Conservation (phyloP, 2,888 invertebrate genomes). For the Drosophila cognata region DNA sequence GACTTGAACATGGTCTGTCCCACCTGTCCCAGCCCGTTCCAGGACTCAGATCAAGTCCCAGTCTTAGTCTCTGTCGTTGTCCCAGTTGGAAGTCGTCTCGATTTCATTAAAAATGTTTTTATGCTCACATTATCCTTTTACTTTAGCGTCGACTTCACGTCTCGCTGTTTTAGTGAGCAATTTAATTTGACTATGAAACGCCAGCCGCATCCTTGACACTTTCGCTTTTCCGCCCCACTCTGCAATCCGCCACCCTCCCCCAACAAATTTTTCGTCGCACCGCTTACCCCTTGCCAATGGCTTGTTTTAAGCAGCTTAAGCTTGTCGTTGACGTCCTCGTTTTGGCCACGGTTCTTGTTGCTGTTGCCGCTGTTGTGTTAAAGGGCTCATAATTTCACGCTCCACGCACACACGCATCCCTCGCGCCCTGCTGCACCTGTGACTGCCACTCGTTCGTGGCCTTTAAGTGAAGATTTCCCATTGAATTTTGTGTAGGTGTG, state of each 20-base stretch:
- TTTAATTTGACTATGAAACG: conserved; percentile 78
- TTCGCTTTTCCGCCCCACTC: conserved; percentile 63
- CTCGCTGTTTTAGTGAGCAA: conserved; percentile 63
- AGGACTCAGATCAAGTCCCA: background rate
- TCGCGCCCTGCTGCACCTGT: conserved; percentile 33
- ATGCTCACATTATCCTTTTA: conserved; percentile 78
- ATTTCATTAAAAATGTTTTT: conserved; percentile 82
- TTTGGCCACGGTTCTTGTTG: conserved; percentile 24
- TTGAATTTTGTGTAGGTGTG: conserved; percentile 26
- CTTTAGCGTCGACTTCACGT: conserved; percentile 56
- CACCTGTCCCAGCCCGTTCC: background rate
- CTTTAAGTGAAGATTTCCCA: conserved; percentile 54
- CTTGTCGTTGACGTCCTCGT: conserved; percentile 72
- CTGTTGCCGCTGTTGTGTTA: conserved; percentile 25
- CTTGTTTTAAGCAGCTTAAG: conserved; percentile 81
- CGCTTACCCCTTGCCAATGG: conserved; percentile 53
- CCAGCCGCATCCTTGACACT: conserved; percentile 78
- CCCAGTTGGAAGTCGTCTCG: conserved; percentile 77
- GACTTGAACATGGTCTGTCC: conserved; percentile 20
- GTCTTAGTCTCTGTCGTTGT: conserved; percentile 21
- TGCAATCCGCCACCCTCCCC: background rate
- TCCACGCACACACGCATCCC: conserved; percentile 62
- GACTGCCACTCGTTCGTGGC: conserved; percentile 48
- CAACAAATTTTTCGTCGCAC: background rate
- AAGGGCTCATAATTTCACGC: conserved; percentile 80